phyloP scores from a whole-genome alignment of 2,113 vertebrate genomes.

The Telmatochromis sp. region DNA sequence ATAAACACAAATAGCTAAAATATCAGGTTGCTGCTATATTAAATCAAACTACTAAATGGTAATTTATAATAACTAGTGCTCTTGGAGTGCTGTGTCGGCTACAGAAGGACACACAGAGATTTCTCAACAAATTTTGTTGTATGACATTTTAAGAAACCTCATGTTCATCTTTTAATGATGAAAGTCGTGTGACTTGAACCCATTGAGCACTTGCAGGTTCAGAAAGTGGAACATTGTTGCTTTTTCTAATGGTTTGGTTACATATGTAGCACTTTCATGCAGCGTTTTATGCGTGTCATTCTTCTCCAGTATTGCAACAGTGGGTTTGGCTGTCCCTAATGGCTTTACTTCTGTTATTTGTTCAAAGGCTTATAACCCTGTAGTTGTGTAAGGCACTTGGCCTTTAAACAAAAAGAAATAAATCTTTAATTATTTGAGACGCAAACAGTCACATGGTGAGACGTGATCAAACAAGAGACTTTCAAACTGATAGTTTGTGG shows the following conservation, averaged over 20 bases:
- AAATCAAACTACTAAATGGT: not conserved
- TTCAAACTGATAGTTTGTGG: not conserved
- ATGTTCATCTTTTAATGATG: not conserved
- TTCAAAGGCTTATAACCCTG: not conserved
- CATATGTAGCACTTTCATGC: not conserved
- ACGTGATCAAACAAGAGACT: not conserved
- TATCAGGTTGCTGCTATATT: not conserved
- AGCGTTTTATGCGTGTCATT: not conserved
- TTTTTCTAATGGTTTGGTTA: not conserved
- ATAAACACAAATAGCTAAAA: not conserved
- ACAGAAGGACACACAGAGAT: not conserved
- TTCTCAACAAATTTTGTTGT: not conserved
- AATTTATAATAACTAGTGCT: not conserved
- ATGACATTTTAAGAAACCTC: not conserved
- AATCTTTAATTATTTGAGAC: not conserved
- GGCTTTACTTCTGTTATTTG: not conserved
- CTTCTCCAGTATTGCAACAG: not conserved
- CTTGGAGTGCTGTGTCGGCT: not conserved
- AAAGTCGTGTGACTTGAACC: not conserved
- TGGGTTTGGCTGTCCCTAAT: not conserved
- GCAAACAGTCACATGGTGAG: not conserved
- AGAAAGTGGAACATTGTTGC: not conserved
- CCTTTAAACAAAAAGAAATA: not conserved
- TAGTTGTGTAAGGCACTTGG: not conserved
- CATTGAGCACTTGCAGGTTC: not conserved